phyloP scores from a whole-genome alignment of 1,140 invertebrate species.

The Bombus pascuorum region DNA sequence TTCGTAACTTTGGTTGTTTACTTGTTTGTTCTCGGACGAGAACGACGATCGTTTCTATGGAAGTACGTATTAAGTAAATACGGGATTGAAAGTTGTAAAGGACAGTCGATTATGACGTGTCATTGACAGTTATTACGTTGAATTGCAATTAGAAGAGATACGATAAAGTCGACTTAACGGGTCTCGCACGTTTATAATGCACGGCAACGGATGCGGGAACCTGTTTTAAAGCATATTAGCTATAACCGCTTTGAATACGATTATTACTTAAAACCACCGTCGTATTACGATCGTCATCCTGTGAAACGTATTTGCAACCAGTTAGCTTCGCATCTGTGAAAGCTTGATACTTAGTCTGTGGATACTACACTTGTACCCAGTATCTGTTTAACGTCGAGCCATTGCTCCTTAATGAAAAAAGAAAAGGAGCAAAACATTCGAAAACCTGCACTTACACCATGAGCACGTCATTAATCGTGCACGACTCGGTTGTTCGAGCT shows the following conservation, averaged over 20 bases:
- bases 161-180: neutral
- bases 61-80: no score
- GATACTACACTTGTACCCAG: neutral
- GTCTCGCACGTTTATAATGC: neutral
- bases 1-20: neutral
- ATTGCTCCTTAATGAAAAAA: neutral
- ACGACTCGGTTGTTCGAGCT: neutral
- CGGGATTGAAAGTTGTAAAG: neutral
- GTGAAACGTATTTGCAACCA: neutral
- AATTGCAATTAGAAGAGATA: neutral
- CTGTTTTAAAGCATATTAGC: neutral
- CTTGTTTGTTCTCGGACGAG: no score
- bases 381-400: neutral
- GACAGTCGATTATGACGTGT: neutral
- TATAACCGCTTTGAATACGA: neutral
- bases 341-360: neutral
- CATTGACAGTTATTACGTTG: neutral
- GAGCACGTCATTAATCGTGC: constrained; percentile 19
- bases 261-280: neutral
- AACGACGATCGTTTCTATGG: no score
- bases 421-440: no score
- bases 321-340: neutral
- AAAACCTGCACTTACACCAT: neutral
- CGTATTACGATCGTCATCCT: neutral
- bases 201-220: neutral